A percentile compares a stretch with the other conserved stretches of the same genome.
phyloP scores from a whole-genome alignment of 2,888 invertebrate genomes.

The Apodemia zela region DNA sequence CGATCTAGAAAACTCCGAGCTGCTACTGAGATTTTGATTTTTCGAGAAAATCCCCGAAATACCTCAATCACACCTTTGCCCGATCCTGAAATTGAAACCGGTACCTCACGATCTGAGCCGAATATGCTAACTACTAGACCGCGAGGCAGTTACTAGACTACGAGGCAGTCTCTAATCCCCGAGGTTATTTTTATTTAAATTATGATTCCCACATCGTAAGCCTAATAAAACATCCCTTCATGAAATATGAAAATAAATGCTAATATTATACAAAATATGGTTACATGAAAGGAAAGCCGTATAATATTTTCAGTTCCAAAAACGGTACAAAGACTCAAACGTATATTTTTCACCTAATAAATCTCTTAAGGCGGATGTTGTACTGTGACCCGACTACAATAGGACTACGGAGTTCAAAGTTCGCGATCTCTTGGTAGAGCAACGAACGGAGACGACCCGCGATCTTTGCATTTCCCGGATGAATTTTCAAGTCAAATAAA shows the following conservation, averaged over 20 bases:
- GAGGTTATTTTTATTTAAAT: too few species aligned
- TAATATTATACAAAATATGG: constrained; percentile 1
- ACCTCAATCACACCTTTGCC: too few species aligned
- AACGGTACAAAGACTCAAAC: background rate
- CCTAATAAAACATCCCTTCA: too few species aligned
- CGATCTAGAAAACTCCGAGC: too few species aligned
- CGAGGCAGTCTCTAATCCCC: too few species aligned
- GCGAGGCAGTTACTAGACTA: too few species aligned
- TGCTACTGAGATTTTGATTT: too few species aligned
- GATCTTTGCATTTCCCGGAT: constrained; percentile 24
- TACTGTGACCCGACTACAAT: constrained; percentile 10
- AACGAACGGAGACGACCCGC: constrained; percentile 37
- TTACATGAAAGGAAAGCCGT: background rate
- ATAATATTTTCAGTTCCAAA: background rate
- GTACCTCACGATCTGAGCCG: too few species aligned
- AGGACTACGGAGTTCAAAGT: constrained; percentile 40
- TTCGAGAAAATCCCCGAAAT: too few species aligned
- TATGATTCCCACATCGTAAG: too few species aligned
- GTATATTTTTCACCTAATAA: constrained; percentile 15
- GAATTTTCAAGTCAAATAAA: constrained; percentile 18
- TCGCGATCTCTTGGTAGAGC: constrained; percentile 33
- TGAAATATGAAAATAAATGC: background rate
- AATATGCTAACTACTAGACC: too few species aligned
- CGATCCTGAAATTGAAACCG: too few species aligned
- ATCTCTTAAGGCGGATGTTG: constrained; percentile 9